phyloP scores from a whole-genome alignment of 2,113 vertebrate species.

The Prochilodus magdalenae region DNA sequence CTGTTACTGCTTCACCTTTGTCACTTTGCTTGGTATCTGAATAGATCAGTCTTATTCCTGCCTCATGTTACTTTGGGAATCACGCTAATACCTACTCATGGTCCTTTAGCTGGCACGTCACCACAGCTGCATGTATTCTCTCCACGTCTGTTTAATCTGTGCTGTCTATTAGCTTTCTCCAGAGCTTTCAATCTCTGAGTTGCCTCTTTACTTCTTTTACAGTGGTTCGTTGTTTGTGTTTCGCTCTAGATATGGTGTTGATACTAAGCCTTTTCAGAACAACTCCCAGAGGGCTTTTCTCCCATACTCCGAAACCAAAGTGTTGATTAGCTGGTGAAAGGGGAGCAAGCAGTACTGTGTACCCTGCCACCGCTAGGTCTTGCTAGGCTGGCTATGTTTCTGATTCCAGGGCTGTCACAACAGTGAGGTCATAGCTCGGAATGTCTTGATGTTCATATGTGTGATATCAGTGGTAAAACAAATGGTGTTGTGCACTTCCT shows the following conservation, averaged over 20 bases:
- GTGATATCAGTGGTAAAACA: background rate
- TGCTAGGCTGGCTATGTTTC: constrained; percentile 1
- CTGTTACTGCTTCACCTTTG: background rate
- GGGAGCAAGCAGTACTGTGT: constrained; percentile 26
- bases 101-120: background rate
- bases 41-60: background rate
- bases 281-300: constrained; percentile 27
- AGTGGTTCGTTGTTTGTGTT: constrained; percentile 40
- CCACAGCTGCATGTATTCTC: constrained; percentile 20
- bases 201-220: constrained; percentile 22
- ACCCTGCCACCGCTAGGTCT: background rate
- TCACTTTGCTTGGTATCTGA: constrained; percentile 13
- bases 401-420: background rate
- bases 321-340: constrained; percentile 32
- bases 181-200: constrained; percentile 12
- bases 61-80: constrained; percentile 2
- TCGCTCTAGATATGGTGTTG: constrained; percentile 35
- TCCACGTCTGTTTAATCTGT: background rate
- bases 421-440: background rate
- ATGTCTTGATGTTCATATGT: constrained; percentile 18
- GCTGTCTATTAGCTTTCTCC: background rate
- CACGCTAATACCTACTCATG: background rate
- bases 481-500: background rate
- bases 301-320: constrained; percentile 9
- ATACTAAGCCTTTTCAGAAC: constrained; percentile 36